Evolutionary conservation across 2,888 invertebrate species (phyloP), one percentile per base, ranked within the genome.

Genomic region (Yponomeuta cagnagella): DNA sequence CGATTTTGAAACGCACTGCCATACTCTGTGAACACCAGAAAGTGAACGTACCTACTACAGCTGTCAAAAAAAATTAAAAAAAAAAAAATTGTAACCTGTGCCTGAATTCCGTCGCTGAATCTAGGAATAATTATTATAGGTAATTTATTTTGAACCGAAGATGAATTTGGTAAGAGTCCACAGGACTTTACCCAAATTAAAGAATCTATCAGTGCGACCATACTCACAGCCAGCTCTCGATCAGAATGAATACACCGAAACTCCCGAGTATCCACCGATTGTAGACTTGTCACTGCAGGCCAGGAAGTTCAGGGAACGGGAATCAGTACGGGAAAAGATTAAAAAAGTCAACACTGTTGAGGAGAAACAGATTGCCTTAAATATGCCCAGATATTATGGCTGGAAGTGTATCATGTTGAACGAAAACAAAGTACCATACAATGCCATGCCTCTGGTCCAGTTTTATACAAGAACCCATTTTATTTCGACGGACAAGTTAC

Each of bases 371-470:
- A 94, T 97, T 70, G 96, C 96, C 76, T 79, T 97, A 37, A 97
- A 97, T 82, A 95, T 97, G 94, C 96, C 96, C 0, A 93, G 93
- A 69, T 97, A 95, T 82, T 97, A 96, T 82, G 97, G 97, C 1
- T 97, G 94, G 90, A 93, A 93, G 78, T 93, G 94, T 72, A 84
- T 94, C 1, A 85, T 94, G 77, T 80, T 97, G 4, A 83, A 88
- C 2, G 96, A 96, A 80, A 86, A 93, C 69, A 75, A 75, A 15
- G 75, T 93, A 37, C 95, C 95, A 0, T 97, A 96, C 77, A 94
- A 96, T 84, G 93, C 94, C 68, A 84, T 97, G 80, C 93, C 94
- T 0, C 88, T 96, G 71, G 93, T 95, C 64, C 96, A 97, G 79
- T 95, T 95, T 81, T 93, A 95, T 72, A 98, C 98, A 6, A 94